phyloP scores from a whole-genome alignment of 2,888 invertebrate genomes.

The Trissolcus japonicus region DNA sequence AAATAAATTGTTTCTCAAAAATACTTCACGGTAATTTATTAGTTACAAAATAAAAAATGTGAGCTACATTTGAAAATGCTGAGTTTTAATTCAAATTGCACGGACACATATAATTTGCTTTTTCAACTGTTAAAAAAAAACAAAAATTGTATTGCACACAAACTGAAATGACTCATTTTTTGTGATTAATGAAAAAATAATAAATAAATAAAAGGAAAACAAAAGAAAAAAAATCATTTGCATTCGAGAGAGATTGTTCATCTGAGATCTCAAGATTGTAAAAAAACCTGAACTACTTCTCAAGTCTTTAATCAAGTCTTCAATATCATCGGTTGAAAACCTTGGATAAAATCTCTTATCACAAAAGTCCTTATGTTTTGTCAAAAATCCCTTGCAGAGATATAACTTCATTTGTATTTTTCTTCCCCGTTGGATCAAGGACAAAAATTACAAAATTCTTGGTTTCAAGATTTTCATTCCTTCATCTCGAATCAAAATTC shows the following conservation, averaged over 20 bases:
- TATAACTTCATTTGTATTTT: conserved; percentile 8
- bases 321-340: conserved; percentile 7
- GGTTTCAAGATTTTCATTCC: background rate
- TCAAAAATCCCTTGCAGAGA: conserved; percentile 3
- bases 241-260: background rate
- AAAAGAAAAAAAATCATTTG: too few species aligned
- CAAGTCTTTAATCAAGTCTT: conserved; percentile 1
- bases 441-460: conserved; percentile 15
- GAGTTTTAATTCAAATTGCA: too few species aligned
- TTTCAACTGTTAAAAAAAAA: background rate
- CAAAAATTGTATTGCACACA: conserved; percentile 5
- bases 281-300: background rate
- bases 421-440: conserved; percentile 6
- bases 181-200: background rate
- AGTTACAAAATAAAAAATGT: too few species aligned
- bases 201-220: too few species aligned
- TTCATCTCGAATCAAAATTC: conserved; percentile 8
- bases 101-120: too few species aligned
- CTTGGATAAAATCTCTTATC: conserved; percentile 9
- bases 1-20: too few species aligned
- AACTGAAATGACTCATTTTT: conserved; percentile 9
- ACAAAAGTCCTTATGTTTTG: conserved; percentile 18
- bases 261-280: conserved; percentile 7
- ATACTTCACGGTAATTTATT: too few species aligned
- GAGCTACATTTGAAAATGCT: too few species aligned